Conservation (phyloP, 2,888 invertebrate genomes). For the Napeogenes sylphis region DNA sequence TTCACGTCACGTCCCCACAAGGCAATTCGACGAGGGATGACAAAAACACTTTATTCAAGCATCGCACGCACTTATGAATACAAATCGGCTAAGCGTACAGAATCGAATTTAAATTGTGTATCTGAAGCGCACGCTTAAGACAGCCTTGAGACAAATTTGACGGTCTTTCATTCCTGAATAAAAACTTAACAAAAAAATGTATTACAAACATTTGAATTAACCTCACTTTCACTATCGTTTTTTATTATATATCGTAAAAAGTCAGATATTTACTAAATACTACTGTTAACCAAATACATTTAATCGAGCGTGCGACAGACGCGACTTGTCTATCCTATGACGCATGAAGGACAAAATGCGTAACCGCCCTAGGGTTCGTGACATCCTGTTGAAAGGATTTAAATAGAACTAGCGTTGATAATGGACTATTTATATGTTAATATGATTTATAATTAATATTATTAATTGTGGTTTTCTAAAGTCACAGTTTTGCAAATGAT, state of each 20-base stretch:
- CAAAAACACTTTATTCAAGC: conserved; percentile 65
- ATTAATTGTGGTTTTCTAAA: too few species aligned
- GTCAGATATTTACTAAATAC: too few species aligned
- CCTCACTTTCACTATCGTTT: too few species aligned
- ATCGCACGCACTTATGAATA: conserved; percentile 56
- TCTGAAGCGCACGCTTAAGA: conserved; percentile 39
- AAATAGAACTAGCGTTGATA: conserved; percentile 16
- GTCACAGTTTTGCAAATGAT: too few species aligned
- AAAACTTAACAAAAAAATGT: background rate
- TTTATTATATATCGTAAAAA: too few species aligned
- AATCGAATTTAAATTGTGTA: conserved; percentile 60
- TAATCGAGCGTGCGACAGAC: conserved; percentile 11
- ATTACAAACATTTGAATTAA: background rate
- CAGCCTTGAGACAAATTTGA: conserved; percentile 23
- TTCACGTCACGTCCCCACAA: conserved; percentile 65
- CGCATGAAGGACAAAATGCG: conserved; percentile 57
- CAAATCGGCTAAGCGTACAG: conserved; percentile 53
- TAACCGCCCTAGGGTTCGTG: conserved; percentile 37
- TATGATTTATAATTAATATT: too few species aligned
- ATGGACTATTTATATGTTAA: too few species aligned
- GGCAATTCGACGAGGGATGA: conserved; percentile 62
- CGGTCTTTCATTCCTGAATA: background rate
- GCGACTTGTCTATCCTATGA: conserved; percentile 38
- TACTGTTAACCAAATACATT: too few species aligned
- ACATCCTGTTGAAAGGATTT: conserved; percentile 37